A percentile compares a stretch with the other conserved stretches of the same genome.
phyloP scores from a whole-genome alignment of 2,113 vertebrate genomes.

The Cynocephalus volans region DNA sequence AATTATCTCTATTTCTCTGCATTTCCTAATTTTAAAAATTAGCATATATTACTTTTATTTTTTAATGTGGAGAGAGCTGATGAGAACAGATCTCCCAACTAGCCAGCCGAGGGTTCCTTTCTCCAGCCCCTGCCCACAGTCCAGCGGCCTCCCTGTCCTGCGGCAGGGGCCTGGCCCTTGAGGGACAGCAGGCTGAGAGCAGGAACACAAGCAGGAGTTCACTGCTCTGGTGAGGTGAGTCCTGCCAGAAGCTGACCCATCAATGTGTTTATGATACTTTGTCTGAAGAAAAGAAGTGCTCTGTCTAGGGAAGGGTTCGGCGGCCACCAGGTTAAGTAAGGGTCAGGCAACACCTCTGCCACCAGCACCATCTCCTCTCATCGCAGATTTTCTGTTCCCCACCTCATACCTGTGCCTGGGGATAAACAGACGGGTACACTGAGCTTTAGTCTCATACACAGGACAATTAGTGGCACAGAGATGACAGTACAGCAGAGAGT shows the following conservation, averaged over 20 bases:
- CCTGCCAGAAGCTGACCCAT: neutral
- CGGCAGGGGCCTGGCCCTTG: neutral
- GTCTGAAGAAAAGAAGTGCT: neutral
- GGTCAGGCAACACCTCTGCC: accelerated
- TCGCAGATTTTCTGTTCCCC: neutral
- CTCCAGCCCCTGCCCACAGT: accelerated
- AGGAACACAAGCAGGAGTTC: neutral
- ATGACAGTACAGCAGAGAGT: neutral
- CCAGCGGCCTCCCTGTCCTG: neutral
- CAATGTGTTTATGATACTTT: neutral
- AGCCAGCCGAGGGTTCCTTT: no score
- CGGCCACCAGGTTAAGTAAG: no score
- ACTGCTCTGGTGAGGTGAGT: accelerated
- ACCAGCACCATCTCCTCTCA: neutral
- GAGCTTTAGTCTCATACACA: neutral
- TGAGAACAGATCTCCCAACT: neutral
- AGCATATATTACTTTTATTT: neutral
- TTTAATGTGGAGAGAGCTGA: neutral
- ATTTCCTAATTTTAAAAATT: constrained; percentile 31
- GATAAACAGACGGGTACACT: no score
- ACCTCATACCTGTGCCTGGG: neutral
- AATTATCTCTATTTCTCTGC: neutral
- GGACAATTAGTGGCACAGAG: accelerated
- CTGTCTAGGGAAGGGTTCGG: accelerated
- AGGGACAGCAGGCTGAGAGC: neutral